Evolutionary conservation across 2,888 invertebrate genomes (phyloP), one percentile per base, ranked within the genome.

Genomic region (Cabera pusaria): DNA sequence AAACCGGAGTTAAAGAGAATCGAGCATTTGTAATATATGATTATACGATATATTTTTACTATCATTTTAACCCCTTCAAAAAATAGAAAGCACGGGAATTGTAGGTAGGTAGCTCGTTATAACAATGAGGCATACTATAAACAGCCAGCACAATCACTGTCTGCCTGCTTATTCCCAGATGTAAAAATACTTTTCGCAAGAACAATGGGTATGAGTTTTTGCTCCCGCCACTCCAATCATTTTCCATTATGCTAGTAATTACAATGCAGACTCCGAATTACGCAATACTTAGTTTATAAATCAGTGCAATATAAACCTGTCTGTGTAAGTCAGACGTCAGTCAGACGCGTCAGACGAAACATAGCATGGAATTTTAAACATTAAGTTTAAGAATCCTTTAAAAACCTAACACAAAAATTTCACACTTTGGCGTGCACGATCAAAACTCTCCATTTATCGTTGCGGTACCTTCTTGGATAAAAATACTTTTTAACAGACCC

Each of bases 1-100:
- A 63, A 72, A 72, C 74, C 64, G 64, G 75, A 66, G 59, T 61
- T 33, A 49, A 47, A 40, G 47, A 54, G 48, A 62, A 19, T 25
- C 20, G 19, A 16, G 26, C 26, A 7, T 16, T 9, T 5, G n/a
- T n/a, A n/a, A n/a, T n/a, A n/a, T n/a, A n/a, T n/a, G n/a, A n/a
- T n/a, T n/a, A n/a, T n/a, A n/a, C n/a, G n/a, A n/a, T n/a, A n/a
- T n/a, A n/a, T n/a, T n/a, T n/a, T n/a, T n/a, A n/a, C n/a, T n/a
- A n/a, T n/a, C n/a, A n/a, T n/a, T n/a, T n/a, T n/a, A n/a, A n/a
- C n/a, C n/a, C 8, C 6, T 25, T 19, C 10, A 10, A 16, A 6
- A 20, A 6, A 29, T 9, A 32, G 38, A 44, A 44, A 44, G 33
- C 24, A 23, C 11, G 34, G 24, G 56, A 63, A 56, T 53, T 43